Conservation (phyloP, 2,113 vertebrate genomes). For the Zapornia atra region DNA sequence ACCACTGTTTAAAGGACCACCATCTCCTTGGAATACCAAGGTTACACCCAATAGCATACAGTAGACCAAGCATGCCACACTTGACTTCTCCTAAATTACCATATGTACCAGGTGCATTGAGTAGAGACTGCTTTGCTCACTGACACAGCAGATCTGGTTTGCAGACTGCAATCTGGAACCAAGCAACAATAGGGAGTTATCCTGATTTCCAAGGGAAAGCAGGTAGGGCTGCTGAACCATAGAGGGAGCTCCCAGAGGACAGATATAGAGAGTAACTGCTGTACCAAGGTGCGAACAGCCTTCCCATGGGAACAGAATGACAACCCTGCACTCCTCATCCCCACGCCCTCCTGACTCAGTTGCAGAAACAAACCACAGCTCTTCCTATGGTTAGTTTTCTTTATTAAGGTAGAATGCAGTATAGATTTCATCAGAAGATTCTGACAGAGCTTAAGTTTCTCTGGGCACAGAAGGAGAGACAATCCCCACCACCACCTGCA, state of each 20-base stretch:
- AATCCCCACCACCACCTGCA: not conserved
- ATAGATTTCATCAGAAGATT: not conserved
- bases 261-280: not conserved
- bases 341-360: slow-evolving; percentile 21
- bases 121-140: not conserved
- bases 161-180: not conserved
- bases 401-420: not conserved
- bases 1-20: not conserved
- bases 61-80: not conserved
- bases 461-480: not conserved
- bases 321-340: not conserved
- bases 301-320: not conserved
- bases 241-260: not conserved
- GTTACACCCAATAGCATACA: not conserved
- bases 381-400: not conserved
- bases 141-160: not conserved
- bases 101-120: not conserved
- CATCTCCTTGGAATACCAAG: not conserved
- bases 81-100: not conserved
- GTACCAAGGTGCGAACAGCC: not conserved
- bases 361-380: not conserved
- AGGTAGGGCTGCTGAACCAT: not conserved
- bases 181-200: not conserved
- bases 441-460: not conserved
- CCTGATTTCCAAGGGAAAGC: not conserved